Percentiles rank a stretch among this genome's conserved stretches.
Evolutionary conservation across 2,888 invertebrate species (phyloP).

Genomic region (Plebejus anna): DNA sequence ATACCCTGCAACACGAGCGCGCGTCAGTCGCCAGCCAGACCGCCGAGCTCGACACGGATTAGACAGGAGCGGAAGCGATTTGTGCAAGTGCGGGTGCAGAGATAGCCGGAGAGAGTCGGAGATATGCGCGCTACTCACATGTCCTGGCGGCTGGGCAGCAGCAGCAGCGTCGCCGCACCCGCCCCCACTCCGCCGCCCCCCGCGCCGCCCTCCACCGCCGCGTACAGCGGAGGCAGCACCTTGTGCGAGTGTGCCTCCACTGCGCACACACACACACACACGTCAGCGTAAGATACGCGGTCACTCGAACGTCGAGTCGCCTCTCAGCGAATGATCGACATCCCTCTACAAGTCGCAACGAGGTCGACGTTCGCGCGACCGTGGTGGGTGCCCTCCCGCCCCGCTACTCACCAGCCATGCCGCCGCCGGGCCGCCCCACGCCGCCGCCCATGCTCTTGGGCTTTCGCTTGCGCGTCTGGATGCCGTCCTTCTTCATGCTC

Average conservation of each 20-base stretch:
- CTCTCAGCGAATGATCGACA: slow-evolving; percentile 27
- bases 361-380: slow-evolving; percentile 28
- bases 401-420: slow-evolving; percentile 58
- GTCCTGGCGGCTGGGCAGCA: slow-evolving; percentile 51
- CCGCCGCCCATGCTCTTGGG: slow-evolving; percentile 83
- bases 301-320: slow-evolving; percentile 31
- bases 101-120: not conserved
- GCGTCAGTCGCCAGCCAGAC: not conserved
- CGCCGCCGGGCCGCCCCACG: slow-evolving; percentile 49
- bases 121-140: slow-evolving; percentile 54
- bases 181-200: slow-evolving; percentile 32
- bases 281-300: slow-evolving; percentile 35
- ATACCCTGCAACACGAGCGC: slow-evolving; percentile 52
- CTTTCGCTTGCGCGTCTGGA: slow-evolving; percentile 97
- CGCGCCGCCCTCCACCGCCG: slow-evolving; percentile 61
- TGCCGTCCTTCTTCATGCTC: slow-evolving; percentile 99
- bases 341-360: not conserved
- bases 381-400: slow-evolving; percentile 17
- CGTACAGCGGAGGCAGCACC: slow-evolving; percentile 74
- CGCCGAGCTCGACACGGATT: not conserved
- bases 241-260: slow-evolving; percentile 65
- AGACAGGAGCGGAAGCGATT: slow-evolving; percentile 22
- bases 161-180: slow-evolving; percentile 49
- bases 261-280: slow-evolving; percentile 54
- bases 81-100: not conserved